Base-by-base conservation (phyloP, 1,140 invertebrate genomes). In the Mya arenaria region DNA sequence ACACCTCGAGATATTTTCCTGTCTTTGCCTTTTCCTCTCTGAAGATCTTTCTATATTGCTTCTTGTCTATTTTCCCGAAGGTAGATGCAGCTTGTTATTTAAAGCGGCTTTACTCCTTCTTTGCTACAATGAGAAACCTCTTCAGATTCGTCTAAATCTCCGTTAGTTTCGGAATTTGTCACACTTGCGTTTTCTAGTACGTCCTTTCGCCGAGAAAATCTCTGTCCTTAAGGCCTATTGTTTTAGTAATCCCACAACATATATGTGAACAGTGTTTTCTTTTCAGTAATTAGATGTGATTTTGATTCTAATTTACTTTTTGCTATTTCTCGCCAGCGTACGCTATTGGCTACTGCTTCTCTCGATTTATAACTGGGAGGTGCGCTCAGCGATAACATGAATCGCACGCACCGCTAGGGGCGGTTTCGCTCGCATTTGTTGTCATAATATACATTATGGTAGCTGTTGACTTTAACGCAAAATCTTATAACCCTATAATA, bases 281-380 rank as follows among this genome's bases (percentile, higher is more conserved):
- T 56, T 78, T 68, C 48, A 68, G 75, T 78, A 78, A 78, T 78
- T 78, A 63, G 68, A 78, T 78, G 75, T 48, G 75, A 78, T 78
- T 78, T 78, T 78, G 75, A 78, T 78, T 78, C 75, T 66, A 78
- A 78, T 68, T 78, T 78, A 68, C 75, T 78, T 78, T 78, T 78
- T 36, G 66, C 39, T 23, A 68, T 78, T 48, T 25, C 41, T 52
- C n/a, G 34, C 30, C n/a, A 0, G 19, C 6, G 37, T 39, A 19
- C 44, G 75, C 75, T 66, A 78, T 78, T 78, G 75, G 75, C 63
- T 68, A 48, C 68, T n/a, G 44, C 41, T 13, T 32, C 44, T 17
- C 15, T 10, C 41, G 17, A 66, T 56, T 78, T 68, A 65, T 78
- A 66, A 66, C 75, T 78, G 75, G 75, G 75, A 78, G 75, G 75